These are phyloP conservation scores for Trissolcus basalis DNA, from an alignment of 1,140 invertebrate genomes.

Conservation along the genomic window DNA sequence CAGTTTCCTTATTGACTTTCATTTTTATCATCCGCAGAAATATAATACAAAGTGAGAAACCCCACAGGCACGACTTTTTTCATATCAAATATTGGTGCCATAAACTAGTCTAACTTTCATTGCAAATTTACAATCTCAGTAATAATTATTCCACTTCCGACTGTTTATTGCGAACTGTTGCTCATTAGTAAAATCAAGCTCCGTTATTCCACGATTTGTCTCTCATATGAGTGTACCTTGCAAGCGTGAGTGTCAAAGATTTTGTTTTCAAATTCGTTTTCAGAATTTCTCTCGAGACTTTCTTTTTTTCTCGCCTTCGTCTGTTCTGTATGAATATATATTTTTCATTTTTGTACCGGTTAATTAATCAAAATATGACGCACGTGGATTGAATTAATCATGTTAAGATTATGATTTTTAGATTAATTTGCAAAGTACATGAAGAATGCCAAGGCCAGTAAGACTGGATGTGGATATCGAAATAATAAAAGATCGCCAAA, in stretches of 20 bases:
- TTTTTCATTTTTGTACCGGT: not conserved
- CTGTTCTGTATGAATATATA: no score
- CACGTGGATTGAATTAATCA: not conserved
- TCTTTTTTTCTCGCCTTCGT: slow-evolving; percentile 40
- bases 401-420: no score
- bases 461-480: not conserved
- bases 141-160: not conserved
- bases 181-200: not conserved
- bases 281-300: slow-evolving; percentile 41
- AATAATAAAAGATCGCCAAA: not conserved
- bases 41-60: no score
- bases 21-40: no score
- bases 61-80: no score
- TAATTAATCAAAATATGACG: not conserved
- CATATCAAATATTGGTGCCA: not conserved
- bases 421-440: no score
- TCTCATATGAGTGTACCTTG: not conserved
- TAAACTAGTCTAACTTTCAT: not conserved
- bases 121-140: no score
- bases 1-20: no score
- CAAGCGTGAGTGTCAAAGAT: not conserved
- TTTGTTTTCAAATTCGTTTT: slow-evolving; percentile 37
- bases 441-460: no score
- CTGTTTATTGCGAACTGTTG: not conserved
- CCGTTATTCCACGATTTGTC: no score